A percentile compares a stretch with the other conserved stretches of the same genome.
These are phyloP conservation scores for Micronisus gabar DNA, from an alignment of 2,113 vertebrate species.

Conservation along the genomic window DNA sequence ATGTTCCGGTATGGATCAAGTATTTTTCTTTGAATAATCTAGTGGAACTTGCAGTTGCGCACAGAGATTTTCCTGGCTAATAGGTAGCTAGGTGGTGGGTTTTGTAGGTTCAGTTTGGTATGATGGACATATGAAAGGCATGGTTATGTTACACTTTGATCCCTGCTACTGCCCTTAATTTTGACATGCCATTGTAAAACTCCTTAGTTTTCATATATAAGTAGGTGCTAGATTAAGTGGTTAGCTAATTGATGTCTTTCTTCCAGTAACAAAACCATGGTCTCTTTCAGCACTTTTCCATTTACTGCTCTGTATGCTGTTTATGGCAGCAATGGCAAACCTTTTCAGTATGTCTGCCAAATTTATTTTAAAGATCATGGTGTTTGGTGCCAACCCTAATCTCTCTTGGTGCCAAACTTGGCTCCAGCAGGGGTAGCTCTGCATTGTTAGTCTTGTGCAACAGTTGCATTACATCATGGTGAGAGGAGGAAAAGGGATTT, in stretches of 20 bases:
- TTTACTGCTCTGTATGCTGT: not conserved
- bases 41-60: not conserved
- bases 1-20: not conserved
- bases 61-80: not conserved
- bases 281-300: slow-evolving; percentile 32
- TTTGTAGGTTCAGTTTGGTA: not conserved
- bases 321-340: slow-evolving; percentile 20
- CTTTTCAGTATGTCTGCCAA: not conserved
- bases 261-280: not conserved
- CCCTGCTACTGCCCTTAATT: not conserved
- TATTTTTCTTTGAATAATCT: not conserved
- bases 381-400: slow-evolving; percentile 25
- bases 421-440: not conserved
- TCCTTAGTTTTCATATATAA: not conserved
- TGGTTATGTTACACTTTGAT: not conserved
- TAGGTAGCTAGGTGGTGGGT: not conserved
- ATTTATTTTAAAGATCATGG: slow-evolving; percentile 12
- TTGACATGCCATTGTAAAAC: not conserved
- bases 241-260: not conserved
- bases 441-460: slow-evolving; percentile 38
- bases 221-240: slow-evolving; percentile 36
- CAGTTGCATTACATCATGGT: slow-evolving; percentile 32
- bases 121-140: not conserved
- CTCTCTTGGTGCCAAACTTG: slow-evolving; percentile 38
- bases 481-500: slow-evolving; percentile 44